Base-by-base conservation (phyloP, 53 echinoderm and acorn worm genomes). In the Luidia sarsii region DNA sequence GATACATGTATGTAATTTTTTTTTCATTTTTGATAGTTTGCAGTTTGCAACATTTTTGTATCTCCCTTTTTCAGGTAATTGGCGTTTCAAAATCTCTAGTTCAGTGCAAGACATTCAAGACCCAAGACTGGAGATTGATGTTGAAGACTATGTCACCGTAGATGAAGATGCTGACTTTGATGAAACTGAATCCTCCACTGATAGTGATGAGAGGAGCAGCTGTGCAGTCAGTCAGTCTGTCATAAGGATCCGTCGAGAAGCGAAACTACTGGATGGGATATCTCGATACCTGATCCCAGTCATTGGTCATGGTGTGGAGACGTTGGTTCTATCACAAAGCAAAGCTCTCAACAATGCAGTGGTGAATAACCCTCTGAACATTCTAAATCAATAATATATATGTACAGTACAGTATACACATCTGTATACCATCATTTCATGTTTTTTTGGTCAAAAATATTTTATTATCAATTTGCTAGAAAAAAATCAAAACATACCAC, bases 91-190 rank as follows among this genome's bases (percentile, higher is more conserved):
- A 43, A 18, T 60, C 18, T 50, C 71, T 7, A 79, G 85, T 53
- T 50, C 52, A 0, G 84, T 89, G 4, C 75, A 79, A 24, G 88
- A 86, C 21, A 11, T 30, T 28, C 50, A 80, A 23, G 53, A 51
- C 51, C 11, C 13, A 16, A 43, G 27, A 4, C 29, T 19, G 15
- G 2, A 33, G 18, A 71, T 60, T 38, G 67, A 67, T 28, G 85
- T 68, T 6, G 88, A 83, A 57, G 65, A 50, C n/a, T 86, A 88
- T 34, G 69, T 85, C 1, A 87, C 81, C 25, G 71, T 92, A 20
- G 99, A 99, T 66, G 99, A 99, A 50, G 99, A 99, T 75, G 91
- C 91, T 5, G 99, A 99, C 60, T 87, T 94, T 52, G 94, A 99
- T 45, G 99, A 99, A 66, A 94, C 99, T 2, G 90, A 87, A 51